These are phyloP conservation scores for Imbricaverruca yamaguchii DNA, from an alignment of 2,888 invertebrate species.

Conservation along the genomic window DNA sequence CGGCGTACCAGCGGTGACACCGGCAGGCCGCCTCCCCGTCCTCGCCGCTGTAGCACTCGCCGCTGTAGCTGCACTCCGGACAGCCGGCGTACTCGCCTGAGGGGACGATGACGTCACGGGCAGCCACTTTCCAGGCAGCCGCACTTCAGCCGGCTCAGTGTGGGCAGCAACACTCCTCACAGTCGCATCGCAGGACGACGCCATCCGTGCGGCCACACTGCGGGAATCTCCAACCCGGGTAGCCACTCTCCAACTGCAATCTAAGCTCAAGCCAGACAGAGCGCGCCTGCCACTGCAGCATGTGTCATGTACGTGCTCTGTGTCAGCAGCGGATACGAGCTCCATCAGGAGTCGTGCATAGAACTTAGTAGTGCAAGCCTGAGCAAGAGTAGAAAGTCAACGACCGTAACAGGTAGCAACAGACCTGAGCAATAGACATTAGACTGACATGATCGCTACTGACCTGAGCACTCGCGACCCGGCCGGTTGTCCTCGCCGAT, in stretches of 20 bases:
- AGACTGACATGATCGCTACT: not conserved
- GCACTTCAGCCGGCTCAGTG: not conserved
- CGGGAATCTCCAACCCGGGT: not conserved
- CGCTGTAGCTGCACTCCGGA: conserved; percentile 75
- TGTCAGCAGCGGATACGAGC: no score
- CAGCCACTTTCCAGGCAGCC: no score
- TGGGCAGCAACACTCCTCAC: not conserved
- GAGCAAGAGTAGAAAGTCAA: no score
- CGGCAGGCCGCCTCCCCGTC: conserved; percentile 57
- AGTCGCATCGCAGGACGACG: not conserved
- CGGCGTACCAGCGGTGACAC: conserved; percentile 87
- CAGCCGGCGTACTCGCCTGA: conserved; percentile 69
- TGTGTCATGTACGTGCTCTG: no score
- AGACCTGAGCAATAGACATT: no score
- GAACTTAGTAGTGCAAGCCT: no score
- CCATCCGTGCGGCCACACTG: not conserved
- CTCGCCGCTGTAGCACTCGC: conserved; percentile 63
- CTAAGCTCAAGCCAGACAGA: no score
- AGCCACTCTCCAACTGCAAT: no score
- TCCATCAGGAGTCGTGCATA: no score
- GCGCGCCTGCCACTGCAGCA: no score
- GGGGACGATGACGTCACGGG: not conserved
- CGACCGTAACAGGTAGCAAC: no score
- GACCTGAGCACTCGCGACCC: conserved; percentile 31
- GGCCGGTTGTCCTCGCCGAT: conserved; percentile 23